Percentiles rank a stretch among this genome's conserved stretches.
phyloP scores from a whole-genome alignment of 1,140 invertebrate species.

The Coptotermes formosanus region DNA sequence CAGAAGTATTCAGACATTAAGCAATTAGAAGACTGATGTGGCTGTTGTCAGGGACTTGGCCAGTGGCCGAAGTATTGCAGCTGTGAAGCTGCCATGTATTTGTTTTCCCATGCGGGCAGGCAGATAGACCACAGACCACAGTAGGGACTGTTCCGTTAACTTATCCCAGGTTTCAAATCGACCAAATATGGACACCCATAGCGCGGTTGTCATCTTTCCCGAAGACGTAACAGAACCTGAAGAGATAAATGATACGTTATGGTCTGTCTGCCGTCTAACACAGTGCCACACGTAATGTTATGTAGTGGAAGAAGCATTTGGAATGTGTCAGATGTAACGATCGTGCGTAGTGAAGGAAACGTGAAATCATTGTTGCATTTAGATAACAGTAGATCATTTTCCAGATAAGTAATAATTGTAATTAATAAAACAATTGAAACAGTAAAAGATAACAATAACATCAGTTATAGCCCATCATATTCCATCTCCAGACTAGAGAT shows the following conservation, averaged over 20 bases:
- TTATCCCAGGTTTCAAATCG: too few relatives aligned
- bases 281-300: neutral
- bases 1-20: neutral
- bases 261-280: neutral
- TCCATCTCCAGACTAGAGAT: too few relatives aligned
- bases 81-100: neutral
- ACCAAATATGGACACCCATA: too few relatives aligned
- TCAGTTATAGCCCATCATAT: too few relatives aligned
- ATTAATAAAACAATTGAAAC: neutral
- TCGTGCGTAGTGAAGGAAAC: neutral
- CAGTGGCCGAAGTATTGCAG: neutral
- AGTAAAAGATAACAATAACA: neutral
- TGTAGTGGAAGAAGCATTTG: neutral
- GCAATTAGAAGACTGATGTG: conserved; percentile 12
- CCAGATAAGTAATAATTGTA: neutral
- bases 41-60: neutral
- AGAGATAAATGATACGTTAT: neutral
- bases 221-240: too few relatives aligned
- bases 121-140: neutral
- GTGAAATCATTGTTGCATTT: neutral
- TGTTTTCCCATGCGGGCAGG: neutral
- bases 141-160: too few relatives aligned
- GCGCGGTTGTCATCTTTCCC: too few relatives aligned
- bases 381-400: neutral
- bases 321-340: neutral